phyloP scores from a whole-genome alignment of 2,797 vertebrate genomes.

The Spizella passerina region DNA sequence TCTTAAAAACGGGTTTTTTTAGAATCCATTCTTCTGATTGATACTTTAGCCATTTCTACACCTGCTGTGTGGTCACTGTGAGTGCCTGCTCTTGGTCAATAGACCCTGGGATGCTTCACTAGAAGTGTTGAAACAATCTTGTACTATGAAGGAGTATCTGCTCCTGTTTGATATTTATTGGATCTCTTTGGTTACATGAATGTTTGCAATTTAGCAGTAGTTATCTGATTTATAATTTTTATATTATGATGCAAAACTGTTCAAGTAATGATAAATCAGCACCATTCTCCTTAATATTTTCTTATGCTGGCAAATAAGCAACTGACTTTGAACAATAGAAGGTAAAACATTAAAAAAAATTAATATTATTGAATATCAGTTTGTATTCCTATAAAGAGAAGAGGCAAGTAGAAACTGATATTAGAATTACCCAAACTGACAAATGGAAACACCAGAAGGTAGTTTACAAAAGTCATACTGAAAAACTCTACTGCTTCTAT shows the following conservation, averaged over 20 bases:
- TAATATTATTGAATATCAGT: neutral
- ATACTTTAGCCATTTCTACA: neutral
- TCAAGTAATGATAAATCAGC: neutral
- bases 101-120: neutral
- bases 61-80: neutral
- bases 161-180: neutral
- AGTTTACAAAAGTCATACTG: neutral
- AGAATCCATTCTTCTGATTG: neutral
- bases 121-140: neutral
- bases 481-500: neutral
- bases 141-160: neutral
- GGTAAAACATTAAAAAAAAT: neutral
- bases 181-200: neutral
- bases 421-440: neutral
- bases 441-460: neutral
- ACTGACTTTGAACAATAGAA: neutral
- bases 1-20: neutral
- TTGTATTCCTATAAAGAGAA: neutral
- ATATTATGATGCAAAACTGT: neutral
- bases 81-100: neutral
- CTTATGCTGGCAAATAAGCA: neutral
- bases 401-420: neutral
- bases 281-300: neutral
- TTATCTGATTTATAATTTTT: neutral
- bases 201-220: neutral